These are phyloP conservation scores for Aphelocoma californica DNA, from an alignment of 2,797 vertebrate genomes.

Conservation along the genomic window DNA sequence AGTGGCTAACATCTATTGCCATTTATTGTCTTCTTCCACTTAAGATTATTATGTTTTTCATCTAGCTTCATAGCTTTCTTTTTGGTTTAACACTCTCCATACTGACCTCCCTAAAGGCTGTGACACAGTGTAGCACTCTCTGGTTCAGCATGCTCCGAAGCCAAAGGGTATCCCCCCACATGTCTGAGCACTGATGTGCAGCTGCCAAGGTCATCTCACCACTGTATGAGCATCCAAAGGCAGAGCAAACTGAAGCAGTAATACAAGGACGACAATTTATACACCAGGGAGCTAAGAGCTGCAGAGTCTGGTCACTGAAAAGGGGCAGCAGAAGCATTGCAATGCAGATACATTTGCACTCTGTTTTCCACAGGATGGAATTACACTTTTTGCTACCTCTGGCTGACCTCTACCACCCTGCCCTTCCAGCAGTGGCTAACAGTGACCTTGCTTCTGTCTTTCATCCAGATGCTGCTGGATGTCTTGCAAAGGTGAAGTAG, in stretches of 20 bases:
- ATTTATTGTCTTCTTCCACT: constrained; percentile 29
- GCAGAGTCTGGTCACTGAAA: background rate
- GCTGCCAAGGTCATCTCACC: background rate
- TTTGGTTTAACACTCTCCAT: background rate
- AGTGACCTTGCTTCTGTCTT: background rate
- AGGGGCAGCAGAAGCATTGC: background rate
- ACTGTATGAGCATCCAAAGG: background rate
- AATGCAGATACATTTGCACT: background rate
- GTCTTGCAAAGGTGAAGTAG: background rate
- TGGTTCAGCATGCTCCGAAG: background rate
- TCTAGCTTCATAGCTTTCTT: background rate
- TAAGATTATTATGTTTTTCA: background rate
- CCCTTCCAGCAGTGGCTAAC: background rate
- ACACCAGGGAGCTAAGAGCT: background rate
- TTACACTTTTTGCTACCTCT: background rate
- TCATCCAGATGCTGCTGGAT: background rate
- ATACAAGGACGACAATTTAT: background rate
- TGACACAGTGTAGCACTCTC: background rate
- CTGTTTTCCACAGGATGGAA: background rate
- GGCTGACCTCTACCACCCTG: background rate
- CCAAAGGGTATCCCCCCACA: background rate
- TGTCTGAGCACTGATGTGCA: background rate
- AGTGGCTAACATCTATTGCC: background rate
- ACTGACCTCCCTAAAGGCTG: background rate
- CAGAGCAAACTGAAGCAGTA: background rate